A percentile compares a stretch with the other conserved stretches of the same genome.
Evolutionary conservation across 2,888 invertebrate genomes (phyloP).

Genomic region (Halictus quadricinctus): DNA sequence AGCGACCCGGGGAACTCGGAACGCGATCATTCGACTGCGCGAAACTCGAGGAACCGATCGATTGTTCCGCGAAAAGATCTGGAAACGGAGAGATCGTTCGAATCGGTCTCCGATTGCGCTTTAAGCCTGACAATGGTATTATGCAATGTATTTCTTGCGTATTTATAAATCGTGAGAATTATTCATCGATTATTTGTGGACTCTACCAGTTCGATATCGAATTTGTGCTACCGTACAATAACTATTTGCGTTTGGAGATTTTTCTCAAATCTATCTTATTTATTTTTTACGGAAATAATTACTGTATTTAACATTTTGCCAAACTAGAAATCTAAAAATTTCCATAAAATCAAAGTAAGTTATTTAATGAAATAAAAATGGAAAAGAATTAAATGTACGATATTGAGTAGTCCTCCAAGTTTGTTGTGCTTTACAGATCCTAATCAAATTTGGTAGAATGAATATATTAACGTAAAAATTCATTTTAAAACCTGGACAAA

Average conservation of each 20-base stretch:
- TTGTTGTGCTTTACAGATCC: no score
- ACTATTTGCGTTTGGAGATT: background rate
- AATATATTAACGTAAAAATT: no score
- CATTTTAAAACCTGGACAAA: no score
- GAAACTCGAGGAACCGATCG: conserved; percentile 10
- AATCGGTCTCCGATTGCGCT: background rate
- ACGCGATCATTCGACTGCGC: background rate
- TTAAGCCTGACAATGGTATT: background rate
- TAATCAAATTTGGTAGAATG: no score
- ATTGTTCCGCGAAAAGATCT: background rate
- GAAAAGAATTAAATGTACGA: no score
- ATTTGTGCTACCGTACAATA: no score
- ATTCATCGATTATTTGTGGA: background rate
- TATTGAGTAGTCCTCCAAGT: no score
- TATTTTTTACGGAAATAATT: background rate
- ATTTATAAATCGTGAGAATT: background rate
- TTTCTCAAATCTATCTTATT: background rate
- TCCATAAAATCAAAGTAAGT: no score
- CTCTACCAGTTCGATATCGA: background rate
- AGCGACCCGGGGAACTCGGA: conserved; percentile 1
- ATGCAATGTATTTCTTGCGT: background rate
- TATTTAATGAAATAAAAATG: no score
- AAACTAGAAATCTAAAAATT: no score
- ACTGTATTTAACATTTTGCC: no score
- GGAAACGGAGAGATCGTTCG: background rate